phyloP scores from a whole-genome alignment of 1,140 invertebrate genomes.

The Drosophila gunungcola region DNA sequence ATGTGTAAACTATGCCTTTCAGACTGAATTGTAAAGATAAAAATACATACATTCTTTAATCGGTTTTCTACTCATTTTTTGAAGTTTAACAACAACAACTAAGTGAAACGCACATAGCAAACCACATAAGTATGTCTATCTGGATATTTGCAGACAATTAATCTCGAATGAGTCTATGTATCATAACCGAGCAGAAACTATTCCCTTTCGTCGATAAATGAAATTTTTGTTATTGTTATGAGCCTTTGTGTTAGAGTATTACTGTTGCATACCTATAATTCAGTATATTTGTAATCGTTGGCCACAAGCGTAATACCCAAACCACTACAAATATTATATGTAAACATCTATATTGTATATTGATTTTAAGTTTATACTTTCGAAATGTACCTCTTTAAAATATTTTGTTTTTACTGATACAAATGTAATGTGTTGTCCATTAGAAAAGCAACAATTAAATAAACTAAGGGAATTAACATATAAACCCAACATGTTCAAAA shows the following conservation, averaged over 20 bases:
- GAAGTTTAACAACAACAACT: conserved; percentile 65
- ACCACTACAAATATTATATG: conserved; percentile 30
- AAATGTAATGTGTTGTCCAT: conserved; percentile 38
- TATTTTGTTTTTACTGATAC: conserved; percentile 42
- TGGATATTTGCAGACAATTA: conserved; percentile 45
- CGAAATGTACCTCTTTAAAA: conserved; percentile 42
- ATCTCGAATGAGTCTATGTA: conserved; percentile 38
- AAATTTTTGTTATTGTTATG: conserved; percentile 58
- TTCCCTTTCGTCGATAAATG: conserved; percentile 36
- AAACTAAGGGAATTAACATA: conserved; percentile 40
- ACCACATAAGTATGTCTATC: conserved; percentile 46
- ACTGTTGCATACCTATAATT: conserved; percentile 53
- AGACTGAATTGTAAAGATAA: conserved; percentile 82
- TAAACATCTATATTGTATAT: conserved; percentile 40
- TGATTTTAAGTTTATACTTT: conserved; percentile 43
- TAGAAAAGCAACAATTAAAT: conserved; percentile 35
- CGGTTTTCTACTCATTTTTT: conserved; percentile 75
- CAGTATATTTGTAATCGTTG: conserved; percentile 43
- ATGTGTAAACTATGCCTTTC: conserved; percentile 83
- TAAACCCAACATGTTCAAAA: conserved; percentile 47
- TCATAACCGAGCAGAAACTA: conserved; percentile 25
- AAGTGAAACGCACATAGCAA: conserved; percentile 70
- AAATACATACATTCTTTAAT: conserved; percentile 79
- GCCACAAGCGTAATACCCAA: conserved; percentile 34
- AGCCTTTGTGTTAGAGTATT: conserved; percentile 47